Base-by-base conservation (phyloP, 2,888 invertebrate species). In the Nephrocerus scutellatus region DNA sequence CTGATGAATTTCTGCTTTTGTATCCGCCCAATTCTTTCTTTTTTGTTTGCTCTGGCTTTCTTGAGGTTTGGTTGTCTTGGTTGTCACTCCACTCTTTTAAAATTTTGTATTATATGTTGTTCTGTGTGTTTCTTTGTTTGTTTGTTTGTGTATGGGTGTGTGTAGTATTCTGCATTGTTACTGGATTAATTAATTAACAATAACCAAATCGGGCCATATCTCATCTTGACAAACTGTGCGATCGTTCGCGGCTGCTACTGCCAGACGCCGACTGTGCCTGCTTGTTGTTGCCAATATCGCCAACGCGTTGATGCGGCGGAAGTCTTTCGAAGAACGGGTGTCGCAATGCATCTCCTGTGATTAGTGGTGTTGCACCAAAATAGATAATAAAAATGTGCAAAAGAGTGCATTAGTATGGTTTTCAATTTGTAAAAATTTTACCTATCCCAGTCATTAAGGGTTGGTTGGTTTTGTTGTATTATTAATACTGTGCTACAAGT, bases 241-340 rank as follows among this genome's bases (percentile, higher is more conserved):
- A 80, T 54, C 80, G 73, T 62, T 81, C 80, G 50, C 77, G 74
- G 52, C 74, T 70, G 56, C 68, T 68, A 61, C 65, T 63, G 44
- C 64, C 64, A 20, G 65, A 62, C 23, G 59, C 54, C 16, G 60
- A 55, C 36, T 44, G 45, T 36, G 44, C 45, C 41, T 59, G 54
- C 43, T 59, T 61, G 31, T 46, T 57, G 33, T 48, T 54, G 34
- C 52, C 54, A 48, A 55, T 48, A 58, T 74, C 73, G 61, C 80
- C 78, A 56, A 89, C 73, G 60, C 84, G 75, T 61, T 86, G 85
- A 56, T 84, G 80, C 39, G 77, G 73, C 46, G 88, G 82, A 60
- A 92, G 78, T 62, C 84, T 82, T 59, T 80, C 81, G 73, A 97
- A 97, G 75, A 95, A 96, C 37, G 90, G 85, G 73, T 97, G 97